Percentiles rank a stretch among this genome's conserved stretches.
Evolutionary conservation across 2,888 invertebrate species (phyloP).

Genomic region (Clostera curtula): DNA sequence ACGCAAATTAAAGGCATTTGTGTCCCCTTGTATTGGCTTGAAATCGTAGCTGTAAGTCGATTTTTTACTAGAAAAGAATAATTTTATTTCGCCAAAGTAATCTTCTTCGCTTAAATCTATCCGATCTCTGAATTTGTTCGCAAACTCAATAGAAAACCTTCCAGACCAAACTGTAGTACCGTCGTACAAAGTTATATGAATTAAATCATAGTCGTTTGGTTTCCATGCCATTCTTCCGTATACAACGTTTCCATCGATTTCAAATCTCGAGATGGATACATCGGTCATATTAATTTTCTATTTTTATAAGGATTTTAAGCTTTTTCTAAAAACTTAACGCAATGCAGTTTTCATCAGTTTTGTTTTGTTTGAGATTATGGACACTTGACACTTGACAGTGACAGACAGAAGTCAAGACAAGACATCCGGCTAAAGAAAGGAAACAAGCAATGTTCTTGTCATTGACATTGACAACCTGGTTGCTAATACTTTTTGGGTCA

Average conservation of each 20-base stretch:
- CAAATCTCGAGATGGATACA: constrained; percentile 31
- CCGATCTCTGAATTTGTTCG: constrained; percentile 26
- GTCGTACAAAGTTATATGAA: constrained; percentile 42
- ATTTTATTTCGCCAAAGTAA: constrained; percentile 33
- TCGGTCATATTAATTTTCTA: constrained; percentile 7
- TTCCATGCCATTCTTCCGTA: constrained; percentile 44
- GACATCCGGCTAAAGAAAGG: no score
- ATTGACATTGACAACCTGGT: no score
- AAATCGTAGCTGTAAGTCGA: constrained; percentile 31
- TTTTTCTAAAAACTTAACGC: no score
- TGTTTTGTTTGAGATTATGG: no score
- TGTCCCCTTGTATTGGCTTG: constrained; percentile 10
- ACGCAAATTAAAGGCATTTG: constrained; percentile 28
- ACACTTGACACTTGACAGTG: no score
- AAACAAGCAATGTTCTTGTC: no score
- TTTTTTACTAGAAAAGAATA: constrained; percentile 21
- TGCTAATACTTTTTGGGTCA: no score
- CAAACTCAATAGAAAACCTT: constrained; percentile 32
- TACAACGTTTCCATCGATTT: constrained; percentile 22
- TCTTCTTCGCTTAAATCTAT: constrained; percentile 31
- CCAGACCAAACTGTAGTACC: constrained; percentile 43
- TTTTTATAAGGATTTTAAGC: constrained; percentile 1
- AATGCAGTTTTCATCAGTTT: no score
- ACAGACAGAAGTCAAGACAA: no score
- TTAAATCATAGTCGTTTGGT: constrained; percentile 30